Evolutionary conservation across 1,140 invertebrate genomes (phyloP).

Genomic region (Orchestia grillus): DNA sequence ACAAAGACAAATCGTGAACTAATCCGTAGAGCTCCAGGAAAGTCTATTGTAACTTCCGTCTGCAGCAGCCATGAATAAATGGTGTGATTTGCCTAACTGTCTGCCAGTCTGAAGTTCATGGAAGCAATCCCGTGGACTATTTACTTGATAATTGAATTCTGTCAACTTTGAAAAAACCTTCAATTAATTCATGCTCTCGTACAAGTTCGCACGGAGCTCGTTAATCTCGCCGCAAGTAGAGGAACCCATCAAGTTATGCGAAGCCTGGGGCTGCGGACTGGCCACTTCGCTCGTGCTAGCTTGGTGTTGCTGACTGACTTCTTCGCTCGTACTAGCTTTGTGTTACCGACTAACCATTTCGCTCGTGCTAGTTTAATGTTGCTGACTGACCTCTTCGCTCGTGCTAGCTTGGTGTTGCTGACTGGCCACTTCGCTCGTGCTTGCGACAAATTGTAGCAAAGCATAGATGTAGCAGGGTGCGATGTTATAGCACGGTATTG

Average conservation of each 20-base stretch:
- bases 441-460: too few species aligned
- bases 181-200: neutral
- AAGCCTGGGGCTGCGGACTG: neutral
- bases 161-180: neutral
- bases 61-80: neutral
- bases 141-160: conserved; percentile 27
- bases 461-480: too few species aligned
- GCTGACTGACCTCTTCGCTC: too few species aligned
- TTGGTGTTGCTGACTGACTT: too few species aligned
- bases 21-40: neutral
- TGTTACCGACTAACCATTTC: neutral
- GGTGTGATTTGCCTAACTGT: conserved; percentile 23
- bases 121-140: neutral
- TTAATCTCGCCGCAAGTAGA: neutral
- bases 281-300: neutral
- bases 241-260: neutral
- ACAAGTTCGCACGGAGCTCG: neutral
- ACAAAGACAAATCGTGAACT: neutral
- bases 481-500: too few species aligned
- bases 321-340: too few species aligned
- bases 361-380: neutral
- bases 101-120: neutral
- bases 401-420: neutral
- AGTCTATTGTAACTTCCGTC: neutral
- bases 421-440: neutral